phyloP scores from a whole-genome alignment of 1,140 invertebrate species.

The Magallana gigas region DNA sequence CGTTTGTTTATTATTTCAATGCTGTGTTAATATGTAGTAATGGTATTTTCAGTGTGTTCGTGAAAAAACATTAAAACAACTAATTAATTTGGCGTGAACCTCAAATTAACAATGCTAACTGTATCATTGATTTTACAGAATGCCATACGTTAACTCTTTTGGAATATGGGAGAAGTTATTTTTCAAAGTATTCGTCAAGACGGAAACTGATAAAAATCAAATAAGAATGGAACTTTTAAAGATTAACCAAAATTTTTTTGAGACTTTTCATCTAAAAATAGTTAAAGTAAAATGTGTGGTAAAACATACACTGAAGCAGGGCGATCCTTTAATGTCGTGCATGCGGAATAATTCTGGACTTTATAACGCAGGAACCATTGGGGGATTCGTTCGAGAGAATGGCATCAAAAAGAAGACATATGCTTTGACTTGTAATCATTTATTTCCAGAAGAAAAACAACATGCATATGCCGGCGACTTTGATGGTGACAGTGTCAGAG shows the following conservation, averaged over 20 bases:
- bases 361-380: background rate
- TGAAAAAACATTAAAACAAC: too few species aligned
- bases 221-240: background rate
- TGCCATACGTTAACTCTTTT: background rate
- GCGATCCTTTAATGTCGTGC: background rate
- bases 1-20: too few species aligned
- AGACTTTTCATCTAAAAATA: background rate
- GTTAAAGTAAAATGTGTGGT: background rate
- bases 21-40: too few species aligned
- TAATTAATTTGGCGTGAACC: too few species aligned
- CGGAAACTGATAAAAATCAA: background rate
- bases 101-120: too few species aligned
- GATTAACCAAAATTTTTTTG: background rate
- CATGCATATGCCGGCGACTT: background rate
- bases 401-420: background rate
- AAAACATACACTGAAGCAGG: background rate
- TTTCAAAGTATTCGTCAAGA: background rate
- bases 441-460: background rate
- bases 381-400: background rate
- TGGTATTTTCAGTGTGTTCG: too few species aligned
- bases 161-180: background rate
- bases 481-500: background rate
- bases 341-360: background rate
- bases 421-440: background rate
- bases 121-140: too few species aligned